These are phyloP conservation scores for Turdus rufiventris DNA, from an alignment of 2,113 vertebrate genomes.

Conservation along the genomic window DNA sequence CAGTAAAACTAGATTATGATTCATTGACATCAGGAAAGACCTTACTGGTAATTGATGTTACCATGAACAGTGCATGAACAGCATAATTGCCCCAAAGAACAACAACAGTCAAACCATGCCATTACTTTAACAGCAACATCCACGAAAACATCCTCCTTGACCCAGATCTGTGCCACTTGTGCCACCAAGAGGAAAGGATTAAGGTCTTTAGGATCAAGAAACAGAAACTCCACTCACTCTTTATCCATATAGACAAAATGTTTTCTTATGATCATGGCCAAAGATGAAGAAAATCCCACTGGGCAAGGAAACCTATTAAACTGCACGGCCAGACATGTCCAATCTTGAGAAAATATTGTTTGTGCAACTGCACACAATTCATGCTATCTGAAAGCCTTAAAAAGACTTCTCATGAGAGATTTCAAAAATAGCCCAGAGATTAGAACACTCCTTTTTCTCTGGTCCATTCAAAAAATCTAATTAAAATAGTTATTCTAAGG, in stretches of 20 bases:
- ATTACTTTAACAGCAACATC: background rate
- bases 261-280: background rate
- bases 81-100: background rate
- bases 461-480: constrained; percentile 35
- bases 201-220: background rate
- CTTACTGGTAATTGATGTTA: background rate
- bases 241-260: background rate
- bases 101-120: background rate
- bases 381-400: background rate
- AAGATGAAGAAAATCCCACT: background rate
- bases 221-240: background rate
- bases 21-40: background rate
- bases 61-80: background rate
- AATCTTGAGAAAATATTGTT: constrained; percentile 11
- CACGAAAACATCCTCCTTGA: background rate
- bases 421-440: constrained; percentile 16
- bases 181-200: background rate
- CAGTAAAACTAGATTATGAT: background rate
- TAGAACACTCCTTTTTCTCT: background rate
- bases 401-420: background rate
- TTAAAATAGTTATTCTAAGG: constrained; percentile 17
- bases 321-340: background rate
- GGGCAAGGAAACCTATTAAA: background rate
- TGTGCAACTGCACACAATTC: background rate
- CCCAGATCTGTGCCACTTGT: background rate